phyloP scores from a whole-genome alignment of 92 coral and sea anemone species.

The Phenganax stokvisi region DNA sequence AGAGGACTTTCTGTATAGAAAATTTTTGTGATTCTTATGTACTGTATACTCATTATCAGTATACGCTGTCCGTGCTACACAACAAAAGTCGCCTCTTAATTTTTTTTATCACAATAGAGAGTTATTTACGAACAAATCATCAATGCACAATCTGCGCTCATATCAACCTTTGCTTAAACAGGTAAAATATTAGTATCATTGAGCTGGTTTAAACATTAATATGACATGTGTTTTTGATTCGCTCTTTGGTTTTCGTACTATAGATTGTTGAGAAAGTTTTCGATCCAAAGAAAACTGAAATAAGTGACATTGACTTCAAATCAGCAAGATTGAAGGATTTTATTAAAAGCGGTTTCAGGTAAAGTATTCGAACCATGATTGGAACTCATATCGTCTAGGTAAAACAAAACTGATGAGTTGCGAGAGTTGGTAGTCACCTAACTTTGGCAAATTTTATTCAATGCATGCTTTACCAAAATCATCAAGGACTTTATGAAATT shows the following conservation, averaged over 20 bases:
- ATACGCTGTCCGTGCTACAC: no score
- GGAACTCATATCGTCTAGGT: neutral
- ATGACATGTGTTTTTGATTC: neutral
- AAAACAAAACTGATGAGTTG: no score
- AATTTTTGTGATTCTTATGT: no score
- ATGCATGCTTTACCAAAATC: no score
- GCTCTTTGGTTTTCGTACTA: neutral
- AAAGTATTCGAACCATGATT: neutral
- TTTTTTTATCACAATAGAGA: slow-evolving; percentile 11
- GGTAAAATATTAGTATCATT: slow-evolving; percentile 31
- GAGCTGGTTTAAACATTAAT: no score
- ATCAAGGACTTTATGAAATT: no score
- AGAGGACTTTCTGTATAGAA: no score
- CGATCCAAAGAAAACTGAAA: slow-evolving; percentile 71
- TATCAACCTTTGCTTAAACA: slow-evolving; percentile 75
- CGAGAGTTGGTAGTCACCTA: no score
- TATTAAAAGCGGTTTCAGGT: slow-evolving; percentile 99
- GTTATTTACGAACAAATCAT: slow-evolving; percentile 2
- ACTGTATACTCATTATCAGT: no score
- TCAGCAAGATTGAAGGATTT: slow-evolving; percentile 86
- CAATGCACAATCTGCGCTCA: slow-evolving; percentile 21
- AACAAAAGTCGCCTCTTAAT: no score
- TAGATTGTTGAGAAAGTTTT: slow-evolving; percentile 48
- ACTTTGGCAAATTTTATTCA: no score
- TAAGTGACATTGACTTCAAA: slow-evolving; percentile 83